Evolutionary conservation across 2,888 invertebrate species (phyloP).

Genomic region (Drosophila formosana): DNA sequence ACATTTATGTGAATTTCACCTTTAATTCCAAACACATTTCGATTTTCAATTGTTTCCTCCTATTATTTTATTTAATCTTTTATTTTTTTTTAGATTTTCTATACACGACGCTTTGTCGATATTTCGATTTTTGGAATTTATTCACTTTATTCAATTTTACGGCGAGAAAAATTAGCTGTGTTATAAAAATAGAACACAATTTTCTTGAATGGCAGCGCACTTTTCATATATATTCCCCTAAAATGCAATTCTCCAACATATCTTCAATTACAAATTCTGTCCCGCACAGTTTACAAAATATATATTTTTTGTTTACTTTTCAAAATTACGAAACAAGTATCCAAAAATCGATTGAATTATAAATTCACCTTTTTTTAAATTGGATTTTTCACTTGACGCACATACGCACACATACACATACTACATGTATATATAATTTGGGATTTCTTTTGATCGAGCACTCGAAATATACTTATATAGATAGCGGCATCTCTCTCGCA

Average conservation of each 20-base stretch:
- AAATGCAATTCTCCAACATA: constrained; percentile 59
- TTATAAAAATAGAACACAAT: constrained; percentile 83
- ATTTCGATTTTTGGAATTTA: constrained; percentile 61
- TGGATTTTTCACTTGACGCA: constrained; percentile 63
- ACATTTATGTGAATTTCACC: constrained; percentile 9
- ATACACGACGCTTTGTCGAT: constrained; percentile 21
- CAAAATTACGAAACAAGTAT: constrained; percentile 36
- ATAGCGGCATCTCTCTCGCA: constrained; percentile 79
- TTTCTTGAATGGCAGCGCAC: constrained; percentile 74
- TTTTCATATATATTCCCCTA: constrained; percentile 51
- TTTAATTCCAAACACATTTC: constrained; percentile 50
- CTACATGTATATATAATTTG: constrained; percentile 27
- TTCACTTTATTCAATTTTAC: constrained; percentile 66
- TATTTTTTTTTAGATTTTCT: constrained; percentile 3
- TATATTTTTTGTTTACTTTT: constrained; percentile 72
- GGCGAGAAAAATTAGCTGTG: constrained; percentile 80
- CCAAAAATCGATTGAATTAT: constrained; percentile 7
- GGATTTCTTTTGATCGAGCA: constrained; percentile 67
- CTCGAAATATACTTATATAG: constrained; percentile 74
- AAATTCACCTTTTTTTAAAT: constrained; percentile 50
- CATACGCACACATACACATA: constrained; percentile 34
- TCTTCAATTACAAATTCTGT: constrained; percentile 17
- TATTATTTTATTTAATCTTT: not conserved
- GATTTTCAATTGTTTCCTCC: constrained; percentile 31
- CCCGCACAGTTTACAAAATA: constrained; percentile 31